These are phyloP conservation scores for Azemiops feae DNA, from an alignment of 2,113 vertebrate genomes.

Conservation along the genomic window DNA sequence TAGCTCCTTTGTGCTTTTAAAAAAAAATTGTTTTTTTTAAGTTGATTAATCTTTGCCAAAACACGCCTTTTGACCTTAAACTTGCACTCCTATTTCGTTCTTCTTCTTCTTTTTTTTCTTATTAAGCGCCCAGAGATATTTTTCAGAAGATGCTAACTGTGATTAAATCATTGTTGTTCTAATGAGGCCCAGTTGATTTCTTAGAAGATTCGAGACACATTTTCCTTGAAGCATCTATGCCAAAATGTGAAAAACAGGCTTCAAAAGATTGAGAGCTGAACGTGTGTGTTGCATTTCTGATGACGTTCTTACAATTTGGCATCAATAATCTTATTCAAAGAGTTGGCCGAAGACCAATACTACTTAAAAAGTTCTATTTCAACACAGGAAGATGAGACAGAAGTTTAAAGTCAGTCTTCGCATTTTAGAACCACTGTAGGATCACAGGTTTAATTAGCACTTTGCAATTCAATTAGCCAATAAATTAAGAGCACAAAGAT, in stretches of 20 bases:
- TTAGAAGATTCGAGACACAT: slow-evolving; percentile 11
- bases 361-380: neutral
- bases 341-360: neutral
- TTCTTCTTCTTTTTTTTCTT: neutral
- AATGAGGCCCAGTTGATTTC: slow-evolving; percentile 50
- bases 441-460: neutral
- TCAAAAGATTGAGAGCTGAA: slow-evolving; percentile 33
- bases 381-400: neutral
- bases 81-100: neutral
- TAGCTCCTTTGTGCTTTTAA: neutral
- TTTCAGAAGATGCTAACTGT: slow-evolving; percentile 25
- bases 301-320: neutral
- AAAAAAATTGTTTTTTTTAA: neutral
- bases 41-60: slow-evolving; percentile 18
- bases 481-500: neutral
- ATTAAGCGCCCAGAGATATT: slow-evolving; percentile 27
- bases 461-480: neutral
- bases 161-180: slow-evolving; percentile 17
- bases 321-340: neutral
- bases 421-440: neutral
- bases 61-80: neutral
- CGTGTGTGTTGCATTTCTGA: neutral
- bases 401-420: neutral
- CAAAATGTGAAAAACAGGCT: slow-evolving; percentile 13
- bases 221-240: slow-evolving; percentile 16